A percentile compares a stretch with the other conserved stretches of the same genome.
These are phyloP conservation scores for Chamaea fasciata DNA, from an alignment of 2,113 vertebrate species.

Conservation along the genomic window DNA sequence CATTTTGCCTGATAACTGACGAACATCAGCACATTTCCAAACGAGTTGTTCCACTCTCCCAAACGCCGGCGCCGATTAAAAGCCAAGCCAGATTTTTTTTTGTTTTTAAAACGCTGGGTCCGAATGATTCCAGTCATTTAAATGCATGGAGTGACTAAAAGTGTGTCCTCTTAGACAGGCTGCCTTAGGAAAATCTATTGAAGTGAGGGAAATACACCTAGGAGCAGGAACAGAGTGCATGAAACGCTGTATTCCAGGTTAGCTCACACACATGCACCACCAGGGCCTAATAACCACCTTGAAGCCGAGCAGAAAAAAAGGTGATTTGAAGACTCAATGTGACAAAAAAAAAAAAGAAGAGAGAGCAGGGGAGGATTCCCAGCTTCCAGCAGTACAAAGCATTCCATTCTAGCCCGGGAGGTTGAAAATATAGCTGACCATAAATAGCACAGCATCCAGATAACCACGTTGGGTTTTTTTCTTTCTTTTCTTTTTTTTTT, in stretches of 20 bases:
- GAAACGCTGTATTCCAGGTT: neutral
- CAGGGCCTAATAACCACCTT: neutral
- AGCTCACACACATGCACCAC: neutral
- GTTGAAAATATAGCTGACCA: conserved; percentile 52
- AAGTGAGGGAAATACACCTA: neutral
- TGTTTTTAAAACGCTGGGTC: neutral
- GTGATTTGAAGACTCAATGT: neutral
- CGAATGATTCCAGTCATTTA: neutral
- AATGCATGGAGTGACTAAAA: neutral
- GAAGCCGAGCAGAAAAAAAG: conserved; percentile 9
- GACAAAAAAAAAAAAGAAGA: neutral
- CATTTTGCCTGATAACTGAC: conserved; percentile 45
- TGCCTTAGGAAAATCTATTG: neutral
- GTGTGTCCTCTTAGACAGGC: neutral
- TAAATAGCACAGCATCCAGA: conserved; percentile 52
- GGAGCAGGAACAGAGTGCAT: neutral
- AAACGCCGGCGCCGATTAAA: conserved; percentile 18
- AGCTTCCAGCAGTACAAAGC: conserved; percentile 56
- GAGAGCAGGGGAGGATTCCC: conserved; percentile 34
- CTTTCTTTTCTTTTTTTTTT: neutral
- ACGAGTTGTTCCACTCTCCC: conserved; percentile 43
- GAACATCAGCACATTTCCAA: conserved; percentile 60
- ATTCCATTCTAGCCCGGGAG: conserved; percentile 34
- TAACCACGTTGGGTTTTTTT: neutral
- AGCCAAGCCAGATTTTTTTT: conserved; percentile 23